These are phyloP conservation scores for Eilema sororculum DNA, from an alignment of 2,888 invertebrate genomes.

Conservation along the genomic window DNA sequence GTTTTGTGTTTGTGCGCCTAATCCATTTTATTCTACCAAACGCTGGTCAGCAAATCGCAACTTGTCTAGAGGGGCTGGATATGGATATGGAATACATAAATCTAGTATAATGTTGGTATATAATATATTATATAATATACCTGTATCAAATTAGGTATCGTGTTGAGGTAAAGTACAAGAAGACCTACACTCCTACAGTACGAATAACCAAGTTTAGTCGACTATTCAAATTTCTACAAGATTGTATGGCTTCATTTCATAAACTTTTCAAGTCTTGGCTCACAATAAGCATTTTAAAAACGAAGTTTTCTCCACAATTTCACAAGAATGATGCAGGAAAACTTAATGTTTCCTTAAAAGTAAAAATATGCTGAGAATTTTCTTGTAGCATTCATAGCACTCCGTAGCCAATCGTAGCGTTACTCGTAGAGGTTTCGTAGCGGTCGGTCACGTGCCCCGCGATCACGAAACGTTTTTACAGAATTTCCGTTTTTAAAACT, in stretches of 20 bases:
- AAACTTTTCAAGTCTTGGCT: constrained; percentile 10
- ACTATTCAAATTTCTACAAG: constrained; percentile 26
- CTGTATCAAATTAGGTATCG: background rate
- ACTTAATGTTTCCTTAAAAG: background rate
- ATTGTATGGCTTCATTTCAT: constrained; percentile 17
- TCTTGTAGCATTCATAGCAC: constrained; percentile 37
- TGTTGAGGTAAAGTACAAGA: background rate
- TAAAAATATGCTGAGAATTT: constrained; percentile 18
- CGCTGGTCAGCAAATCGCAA: no score
- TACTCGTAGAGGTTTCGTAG: constrained; percentile 51
- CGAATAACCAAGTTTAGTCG: constrained; percentile 43
- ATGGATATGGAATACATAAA: no score
- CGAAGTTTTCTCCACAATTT: background rate
- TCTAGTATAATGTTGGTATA: no score
- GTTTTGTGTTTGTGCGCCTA: no score
- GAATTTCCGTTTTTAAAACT: constrained; percentile 72
- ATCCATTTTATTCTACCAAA: no score
- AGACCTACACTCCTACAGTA: background rate
- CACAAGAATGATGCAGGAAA: background rate
- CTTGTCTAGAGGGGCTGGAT: no score
- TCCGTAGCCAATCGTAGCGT: constrained; percentile 41
- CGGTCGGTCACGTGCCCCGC: constrained; percentile 72
- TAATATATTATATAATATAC: no score
- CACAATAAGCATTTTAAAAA: background rate
- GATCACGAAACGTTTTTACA: constrained; percentile 79